A percentile compares a stretch with the other conserved stretches of the same genome.
Conservation (phyloP, 2,113 vertebrate species). For the Corvus hawaiiensis region DNA sequence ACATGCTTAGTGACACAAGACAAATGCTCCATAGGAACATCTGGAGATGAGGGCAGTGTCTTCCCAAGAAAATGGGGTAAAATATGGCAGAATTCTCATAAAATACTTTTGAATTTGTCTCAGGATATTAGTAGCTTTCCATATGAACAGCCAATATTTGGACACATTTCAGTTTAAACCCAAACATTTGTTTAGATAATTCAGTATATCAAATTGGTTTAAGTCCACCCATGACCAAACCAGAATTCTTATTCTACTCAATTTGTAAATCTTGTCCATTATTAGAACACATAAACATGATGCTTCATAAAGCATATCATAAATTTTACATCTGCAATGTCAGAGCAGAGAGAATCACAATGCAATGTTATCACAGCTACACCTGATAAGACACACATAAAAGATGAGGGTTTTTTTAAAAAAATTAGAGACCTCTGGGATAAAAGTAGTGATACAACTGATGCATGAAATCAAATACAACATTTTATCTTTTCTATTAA, state of each 20-base stretch:
- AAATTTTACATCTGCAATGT: not conserved
- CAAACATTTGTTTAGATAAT: not conserved
- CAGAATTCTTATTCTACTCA: not conserved
- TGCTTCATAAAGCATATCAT: not conserved
- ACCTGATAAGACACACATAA: not conserved
- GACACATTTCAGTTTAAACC: not conserved
- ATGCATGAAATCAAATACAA: not conserved
- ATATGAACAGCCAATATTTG: not conserved
- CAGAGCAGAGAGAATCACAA: not conserved
- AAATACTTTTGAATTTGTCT: not conserved
- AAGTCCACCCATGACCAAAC: not conserved
- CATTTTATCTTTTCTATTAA: not conserved
- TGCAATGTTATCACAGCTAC: not conserved
- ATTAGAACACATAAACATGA: not conserved
- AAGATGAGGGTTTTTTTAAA: not conserved
- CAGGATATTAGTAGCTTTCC: not conserved
- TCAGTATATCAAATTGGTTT: not conserved
- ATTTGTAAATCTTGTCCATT: not conserved
- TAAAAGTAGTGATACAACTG: not conserved
- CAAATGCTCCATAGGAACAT: not conserved
- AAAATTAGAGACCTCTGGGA: not conserved
- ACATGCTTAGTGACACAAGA: not conserved
- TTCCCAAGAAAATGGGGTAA: not conserved
- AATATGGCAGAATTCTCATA: not conserved
- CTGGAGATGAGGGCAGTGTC: not conserved